Evolutionary conservation across 2,797 vertebrate species (phyloP).

Genomic region (Catamblyrhynchus diadema): DNA sequence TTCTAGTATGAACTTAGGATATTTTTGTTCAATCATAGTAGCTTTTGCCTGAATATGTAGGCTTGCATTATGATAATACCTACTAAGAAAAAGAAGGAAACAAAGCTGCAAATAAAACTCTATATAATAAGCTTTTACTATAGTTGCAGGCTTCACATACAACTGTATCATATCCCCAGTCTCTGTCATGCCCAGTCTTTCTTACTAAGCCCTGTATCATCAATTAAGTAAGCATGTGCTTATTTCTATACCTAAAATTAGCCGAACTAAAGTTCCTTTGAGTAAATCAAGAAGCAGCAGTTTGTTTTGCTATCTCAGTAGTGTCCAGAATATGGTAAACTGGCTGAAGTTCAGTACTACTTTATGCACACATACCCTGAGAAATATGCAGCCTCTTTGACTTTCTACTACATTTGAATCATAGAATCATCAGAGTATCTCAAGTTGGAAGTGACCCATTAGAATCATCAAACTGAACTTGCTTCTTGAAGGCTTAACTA

Average conservation of each 20-base stretch:
- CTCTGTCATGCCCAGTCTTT: background rate
- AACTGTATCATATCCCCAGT: accelerated
- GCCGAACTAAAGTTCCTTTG: background rate
- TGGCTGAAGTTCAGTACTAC: background rate
- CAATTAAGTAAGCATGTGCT: background rate
- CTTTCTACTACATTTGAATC: background rate
- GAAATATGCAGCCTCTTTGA: background rate
- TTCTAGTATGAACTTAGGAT: background rate
- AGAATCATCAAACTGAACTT: background rate
- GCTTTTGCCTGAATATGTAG: background rate
- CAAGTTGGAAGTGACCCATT: background rate
- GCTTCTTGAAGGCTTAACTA: background rate
- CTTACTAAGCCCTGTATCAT: background rate
- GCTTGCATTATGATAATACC: background rate
- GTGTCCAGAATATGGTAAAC: background rate
- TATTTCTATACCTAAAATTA: background rate
- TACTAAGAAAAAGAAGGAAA: background rate
- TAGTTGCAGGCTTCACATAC: background rate
- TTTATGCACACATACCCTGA: background rate
- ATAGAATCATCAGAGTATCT: background rate
- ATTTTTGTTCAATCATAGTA: background rate
- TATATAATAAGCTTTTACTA: background rate
- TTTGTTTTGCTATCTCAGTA: background rate
- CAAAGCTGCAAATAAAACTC: background rate
- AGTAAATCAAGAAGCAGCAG: background rate